Conservation (phyloP, 2,113 vertebrate species). For the Odocoileus virginianus region DNA sequence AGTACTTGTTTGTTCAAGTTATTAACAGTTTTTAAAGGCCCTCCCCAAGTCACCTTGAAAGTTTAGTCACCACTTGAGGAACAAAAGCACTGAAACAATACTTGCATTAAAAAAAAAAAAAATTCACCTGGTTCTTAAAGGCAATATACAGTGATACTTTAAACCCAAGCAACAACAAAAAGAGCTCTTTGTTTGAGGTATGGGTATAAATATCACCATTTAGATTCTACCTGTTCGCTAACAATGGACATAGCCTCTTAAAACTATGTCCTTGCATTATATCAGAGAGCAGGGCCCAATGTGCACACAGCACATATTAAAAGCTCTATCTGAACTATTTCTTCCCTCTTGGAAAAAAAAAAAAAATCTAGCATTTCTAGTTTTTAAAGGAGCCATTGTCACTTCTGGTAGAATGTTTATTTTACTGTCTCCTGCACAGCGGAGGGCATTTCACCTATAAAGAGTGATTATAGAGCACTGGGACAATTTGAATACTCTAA, state of each 20-base stretch:
- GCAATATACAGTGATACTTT: constrained; percentile 34
- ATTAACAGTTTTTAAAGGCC: constrained; percentile 56
- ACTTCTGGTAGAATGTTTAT: constrained; percentile 76
- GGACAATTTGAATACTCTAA: constrained; percentile 79
- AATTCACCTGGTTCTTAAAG: constrained; percentile 44
- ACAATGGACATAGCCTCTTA: constrained; percentile 42
- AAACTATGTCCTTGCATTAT: constrained; percentile 44
- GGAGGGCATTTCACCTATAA: constrained; percentile 77
- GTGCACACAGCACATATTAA: constrained; percentile 6
- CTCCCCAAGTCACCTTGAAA: constrained; percentile 67
- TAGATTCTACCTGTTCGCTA: not conserved
- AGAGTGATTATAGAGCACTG: constrained; percentile 73
- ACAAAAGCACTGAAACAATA: constrained; percentile 56
- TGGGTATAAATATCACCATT: not conserved
- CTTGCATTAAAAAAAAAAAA: not conserved
- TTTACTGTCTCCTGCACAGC: constrained; percentile 72
- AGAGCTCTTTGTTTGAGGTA: constrained; percentile 18
- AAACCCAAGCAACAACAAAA: constrained; percentile 28
- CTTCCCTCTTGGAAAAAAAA: constrained; percentile 38
- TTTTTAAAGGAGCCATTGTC: constrained; percentile 78
- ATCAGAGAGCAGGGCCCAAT: constrained; percentile 28
- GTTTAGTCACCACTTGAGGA: constrained; percentile 56
- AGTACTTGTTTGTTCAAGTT: constrained; percentile 51
- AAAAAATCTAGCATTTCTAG: constrained; percentile 8
- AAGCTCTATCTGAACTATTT: constrained; percentile 64